Conservation (phyloP, 2,888 invertebrate species). For the Spialia ferax region DNA sequence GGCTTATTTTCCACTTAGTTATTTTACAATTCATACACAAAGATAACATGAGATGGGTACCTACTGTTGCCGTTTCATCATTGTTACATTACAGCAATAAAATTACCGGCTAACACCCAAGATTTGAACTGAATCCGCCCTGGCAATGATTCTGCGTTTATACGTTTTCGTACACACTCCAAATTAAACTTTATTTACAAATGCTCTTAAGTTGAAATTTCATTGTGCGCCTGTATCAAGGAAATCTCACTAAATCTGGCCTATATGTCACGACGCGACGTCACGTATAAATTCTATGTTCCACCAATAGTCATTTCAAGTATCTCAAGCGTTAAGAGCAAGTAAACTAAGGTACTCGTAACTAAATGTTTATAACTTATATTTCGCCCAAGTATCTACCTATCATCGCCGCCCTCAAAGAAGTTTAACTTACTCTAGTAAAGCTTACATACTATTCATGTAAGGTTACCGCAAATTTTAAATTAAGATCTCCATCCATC, state of each 20-base stretch:
- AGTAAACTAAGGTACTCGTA: background rate
- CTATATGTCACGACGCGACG: background rate
- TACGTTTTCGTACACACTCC: background rate
- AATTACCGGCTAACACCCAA: slow-evolving; percentile 15
- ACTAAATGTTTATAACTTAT: no score
- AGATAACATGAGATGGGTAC: no score
- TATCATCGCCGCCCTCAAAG: no score
- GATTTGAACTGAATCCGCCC: slow-evolving; percentile 19
- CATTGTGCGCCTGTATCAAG: background rate
- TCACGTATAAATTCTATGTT: slow-evolving; percentile 1
- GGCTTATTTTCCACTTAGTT: slow-evolving; percentile 18
- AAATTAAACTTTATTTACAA: slow-evolving; percentile 4
- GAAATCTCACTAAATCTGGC: slow-evolving; percentile 7
- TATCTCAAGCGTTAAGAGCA: background rate
- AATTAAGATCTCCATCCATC: no score
- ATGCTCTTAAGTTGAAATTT: slow-evolving; percentile 4
- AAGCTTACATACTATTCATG: no score
- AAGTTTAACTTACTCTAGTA: no score
- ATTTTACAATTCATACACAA: slow-evolving; percentile 18
- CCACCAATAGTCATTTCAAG: slow-evolving; percentile 1
- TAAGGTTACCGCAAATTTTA: no score
- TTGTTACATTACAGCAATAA: slow-evolving; percentile 6
- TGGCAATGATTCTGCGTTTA: background rate
- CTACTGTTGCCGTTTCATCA: slow-evolving; percentile 18
- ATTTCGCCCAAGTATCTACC: no score